phyloP scores from a whole-genome alignment of 2,797 vertebrate genomes.

The Halcyon smyrnensis region DNA sequence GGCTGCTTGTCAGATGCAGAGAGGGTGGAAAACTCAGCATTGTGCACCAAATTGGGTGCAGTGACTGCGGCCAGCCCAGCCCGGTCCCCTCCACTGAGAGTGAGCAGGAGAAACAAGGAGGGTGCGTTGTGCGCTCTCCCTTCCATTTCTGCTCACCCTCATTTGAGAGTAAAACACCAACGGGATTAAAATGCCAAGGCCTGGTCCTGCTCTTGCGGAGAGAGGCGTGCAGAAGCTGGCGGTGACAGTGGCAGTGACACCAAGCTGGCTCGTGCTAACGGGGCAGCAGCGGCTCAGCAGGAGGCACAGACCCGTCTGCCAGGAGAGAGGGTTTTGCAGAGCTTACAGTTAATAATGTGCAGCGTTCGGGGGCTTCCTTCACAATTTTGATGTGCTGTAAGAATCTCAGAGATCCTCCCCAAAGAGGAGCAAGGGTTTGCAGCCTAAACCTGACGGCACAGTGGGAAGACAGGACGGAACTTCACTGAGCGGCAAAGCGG shows the following conservation, averaged over 20 bases:
- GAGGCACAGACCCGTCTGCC: rapidly evolving
- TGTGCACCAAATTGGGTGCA: neutral
- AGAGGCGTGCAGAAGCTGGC: neutral
- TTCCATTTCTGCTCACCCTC: neutral
- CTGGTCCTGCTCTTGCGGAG: neutral
- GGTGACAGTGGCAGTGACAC: neutral
- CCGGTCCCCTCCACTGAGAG: neutral
- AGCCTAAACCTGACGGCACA: neutral
- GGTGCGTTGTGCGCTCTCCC: rapidly evolving
- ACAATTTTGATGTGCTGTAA: neutral
- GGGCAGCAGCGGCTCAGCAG: rapidly evolving
- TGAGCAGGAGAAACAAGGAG: rapidly evolving
- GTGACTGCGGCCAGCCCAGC: neutral
- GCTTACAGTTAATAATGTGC: rapidly evolving
- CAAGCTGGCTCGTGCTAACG: neutral
- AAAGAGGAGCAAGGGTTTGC: neutral
- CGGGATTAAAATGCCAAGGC: neutral
- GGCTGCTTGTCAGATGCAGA: neutral
- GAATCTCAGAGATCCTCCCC: neutral
- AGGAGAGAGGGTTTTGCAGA: neutral
- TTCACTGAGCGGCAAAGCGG: neutral
- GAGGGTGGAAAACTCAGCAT: neutral
- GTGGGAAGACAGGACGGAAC: neutral
- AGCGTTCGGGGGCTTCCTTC: neutral
- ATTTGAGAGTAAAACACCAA: neutral